Base-by-base conservation (phyloP, 2,888 invertebrate genomes). In the Trachelus troglodyta region DNA sequence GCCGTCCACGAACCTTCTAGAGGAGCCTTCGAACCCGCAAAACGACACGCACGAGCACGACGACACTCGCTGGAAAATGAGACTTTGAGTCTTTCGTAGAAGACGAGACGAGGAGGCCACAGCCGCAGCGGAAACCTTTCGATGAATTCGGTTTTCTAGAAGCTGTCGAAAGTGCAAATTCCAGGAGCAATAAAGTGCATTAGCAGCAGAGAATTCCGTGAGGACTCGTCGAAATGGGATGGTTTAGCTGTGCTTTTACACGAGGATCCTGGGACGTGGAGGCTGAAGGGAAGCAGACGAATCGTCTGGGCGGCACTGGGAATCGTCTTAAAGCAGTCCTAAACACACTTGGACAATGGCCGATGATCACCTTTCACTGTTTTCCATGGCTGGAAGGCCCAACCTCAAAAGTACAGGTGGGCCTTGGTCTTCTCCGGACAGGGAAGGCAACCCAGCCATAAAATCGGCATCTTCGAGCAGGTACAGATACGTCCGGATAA, bases 271-370 rank as follows among this genome's bases (percentile, higher is more conserved):
- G 33, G 40, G 40, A 40, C 15, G 40, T 15, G 40, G 40, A 15
- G 23, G 56, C 56, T 23, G 56, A 9, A 9, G 56, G 56, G 56
- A 23, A 56, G 23, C 56, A 56, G 56, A 56, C 56, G 23, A 6
- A 23, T 56, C 23, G 56, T 56, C 56, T 23, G 56, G 31, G 31
- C 71, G 71, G 71, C 71, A 71, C 71, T 31, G 33, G 71, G 23
- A 31, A 34, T 71, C 71, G 1, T 23, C 34, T 71, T 71, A 71
- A 37, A 83, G 80, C 77, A 75, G 76, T 84, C 86, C 85, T 85
- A 85, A 86, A 79, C 81, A 87, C 80, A 86, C 85, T 37, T 11
- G 80, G 77, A 83, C 83, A 83, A 85, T 84, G 77, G 84, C 75
- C 83, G 81, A 84, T 84, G 79, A 85, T 85, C 85, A 80, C 77